These are phyloP conservation scores for Brachypteracias leptosomus DNA, from an alignment of 2,113 vertebrate genomes.

Conservation along the genomic window DNA sequence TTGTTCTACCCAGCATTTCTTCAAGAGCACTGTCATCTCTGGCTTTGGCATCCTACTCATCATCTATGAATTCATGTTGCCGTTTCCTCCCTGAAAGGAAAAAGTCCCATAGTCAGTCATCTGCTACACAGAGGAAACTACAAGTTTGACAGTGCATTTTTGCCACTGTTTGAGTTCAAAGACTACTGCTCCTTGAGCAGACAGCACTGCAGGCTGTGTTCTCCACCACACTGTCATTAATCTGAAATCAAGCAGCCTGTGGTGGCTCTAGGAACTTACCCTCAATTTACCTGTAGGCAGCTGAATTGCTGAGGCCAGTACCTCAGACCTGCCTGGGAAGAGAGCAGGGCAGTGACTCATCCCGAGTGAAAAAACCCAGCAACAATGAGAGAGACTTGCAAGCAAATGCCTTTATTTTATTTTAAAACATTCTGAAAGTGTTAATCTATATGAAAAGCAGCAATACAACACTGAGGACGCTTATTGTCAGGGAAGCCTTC, in stretches of 20 bases:
- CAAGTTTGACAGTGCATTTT: background rate
- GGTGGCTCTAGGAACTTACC: background rate
- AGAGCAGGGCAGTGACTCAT: background rate
- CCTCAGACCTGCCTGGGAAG: background rate
- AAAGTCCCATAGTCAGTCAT: conserved; percentile 46
- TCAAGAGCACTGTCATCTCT: conserved; percentile 69
- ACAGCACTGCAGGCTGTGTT: background rate
- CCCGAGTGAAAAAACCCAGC: background rate
- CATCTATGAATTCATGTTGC: conserved; percentile 58
- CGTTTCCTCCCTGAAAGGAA: conserved; percentile 58
- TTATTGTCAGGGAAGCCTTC: background rate
- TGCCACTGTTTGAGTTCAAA: background rate
- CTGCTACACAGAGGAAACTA: conserved; percentile 7
- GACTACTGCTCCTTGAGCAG: background rate
- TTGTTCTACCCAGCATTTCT: conserved; percentile 66
- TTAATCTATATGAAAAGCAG: background rate
- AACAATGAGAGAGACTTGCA: background rate
- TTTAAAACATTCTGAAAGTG: background rate
- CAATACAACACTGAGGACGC: conserved; percentile 16
- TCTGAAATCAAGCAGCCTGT: background rate
- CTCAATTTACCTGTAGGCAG: background rate
- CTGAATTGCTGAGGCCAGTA: background rate
- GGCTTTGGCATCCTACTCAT: conserved; percentile 69
- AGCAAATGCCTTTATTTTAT: background rate
- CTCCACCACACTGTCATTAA: background rate